A percentile compares a stretch with the other conserved stretches of the same genome.
Conservation (phyloP, 64 coral and sea anemone genomes). For the Porites australiensis region DNA sequence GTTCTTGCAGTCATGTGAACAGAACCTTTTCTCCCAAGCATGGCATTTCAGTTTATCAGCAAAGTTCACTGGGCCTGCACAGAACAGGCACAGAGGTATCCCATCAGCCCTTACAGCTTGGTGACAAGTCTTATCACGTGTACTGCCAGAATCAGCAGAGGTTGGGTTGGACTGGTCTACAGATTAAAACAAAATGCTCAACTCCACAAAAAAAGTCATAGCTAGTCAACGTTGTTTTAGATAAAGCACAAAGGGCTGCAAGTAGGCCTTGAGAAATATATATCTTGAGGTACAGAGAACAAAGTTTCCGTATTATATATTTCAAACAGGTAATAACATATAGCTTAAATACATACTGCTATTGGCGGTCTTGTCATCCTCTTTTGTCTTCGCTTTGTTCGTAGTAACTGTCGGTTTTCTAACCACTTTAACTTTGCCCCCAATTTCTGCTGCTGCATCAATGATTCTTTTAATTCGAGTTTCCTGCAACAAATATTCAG, state of each 20-base stretch:
- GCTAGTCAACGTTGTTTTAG: no score
- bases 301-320: no score
- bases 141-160: not conserved
- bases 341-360: not conserved
- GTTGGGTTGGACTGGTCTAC: not conserved
- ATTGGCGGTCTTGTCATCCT: not conserved
- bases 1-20: constrained; percentile 82
- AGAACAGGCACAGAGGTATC: constrained; percentile 71
- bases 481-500: constrained; percentile 15
- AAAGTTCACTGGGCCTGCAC: constrained; percentile 55
- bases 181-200: no score
- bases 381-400: not conserved
- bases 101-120: constrained; percentile 71
- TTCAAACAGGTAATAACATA: no score
- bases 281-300: no score
- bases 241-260: no score
- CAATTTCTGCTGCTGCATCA: constrained; percentile 34
- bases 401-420: constrained; percentile 1
- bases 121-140: constrained; percentile 13
- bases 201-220: no score
- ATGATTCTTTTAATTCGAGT: constrained; percentile 24
- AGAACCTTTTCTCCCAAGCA: constrained; percentile 77
- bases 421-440: constrained; percentile 39
- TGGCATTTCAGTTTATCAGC: constrained; percentile 6
- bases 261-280: no score